Evolutionary conservation across 2,797 vertebrate species (phyloP).

Genomic region (Rhabdomys pumilio): DNA sequence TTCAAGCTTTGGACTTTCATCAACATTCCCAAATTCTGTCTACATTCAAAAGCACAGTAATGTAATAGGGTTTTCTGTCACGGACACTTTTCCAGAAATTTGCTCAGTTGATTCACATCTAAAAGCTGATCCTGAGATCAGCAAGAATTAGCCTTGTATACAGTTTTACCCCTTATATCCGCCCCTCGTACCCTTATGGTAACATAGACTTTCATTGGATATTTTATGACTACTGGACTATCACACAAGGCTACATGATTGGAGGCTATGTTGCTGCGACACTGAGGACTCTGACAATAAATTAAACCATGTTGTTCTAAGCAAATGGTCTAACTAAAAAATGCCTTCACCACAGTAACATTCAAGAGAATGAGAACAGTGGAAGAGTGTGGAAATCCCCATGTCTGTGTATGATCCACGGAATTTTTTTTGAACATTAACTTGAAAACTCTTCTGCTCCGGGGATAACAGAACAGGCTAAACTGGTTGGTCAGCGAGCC

Average conservation of each 20-base stretch:
- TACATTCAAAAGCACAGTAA: neutral
- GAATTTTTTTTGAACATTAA: neutral
- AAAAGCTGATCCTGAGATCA: neutral
- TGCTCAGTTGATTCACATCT: neutral
- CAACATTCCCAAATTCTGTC: neutral
- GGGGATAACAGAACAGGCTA: neutral
- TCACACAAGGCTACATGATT: too few species aligned
- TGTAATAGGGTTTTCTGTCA: neutral
- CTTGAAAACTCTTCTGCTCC: neutral
- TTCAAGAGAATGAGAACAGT: neutral
- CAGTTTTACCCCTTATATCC: neutral
- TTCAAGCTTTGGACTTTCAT: neutral
- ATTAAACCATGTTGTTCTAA: neutral
- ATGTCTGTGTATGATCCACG: neutral
- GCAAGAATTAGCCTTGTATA: neutral
- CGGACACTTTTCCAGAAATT: neutral
- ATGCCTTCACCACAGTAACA: neutral
- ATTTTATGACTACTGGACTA: neutral
- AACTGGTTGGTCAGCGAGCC: neutral
- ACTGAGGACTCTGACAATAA: neutral
- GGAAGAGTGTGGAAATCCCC: neutral
- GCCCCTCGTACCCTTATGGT: fast-evolving
- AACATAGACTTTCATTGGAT: neutral
- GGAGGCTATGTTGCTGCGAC: neutral
- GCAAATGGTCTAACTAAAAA: neutral